Evolutionary conservation across 2,113 vertebrate species (phyloP), one percentile per base, ranked within the genome.

Genomic region (Ceyx margarethae): DNA sequence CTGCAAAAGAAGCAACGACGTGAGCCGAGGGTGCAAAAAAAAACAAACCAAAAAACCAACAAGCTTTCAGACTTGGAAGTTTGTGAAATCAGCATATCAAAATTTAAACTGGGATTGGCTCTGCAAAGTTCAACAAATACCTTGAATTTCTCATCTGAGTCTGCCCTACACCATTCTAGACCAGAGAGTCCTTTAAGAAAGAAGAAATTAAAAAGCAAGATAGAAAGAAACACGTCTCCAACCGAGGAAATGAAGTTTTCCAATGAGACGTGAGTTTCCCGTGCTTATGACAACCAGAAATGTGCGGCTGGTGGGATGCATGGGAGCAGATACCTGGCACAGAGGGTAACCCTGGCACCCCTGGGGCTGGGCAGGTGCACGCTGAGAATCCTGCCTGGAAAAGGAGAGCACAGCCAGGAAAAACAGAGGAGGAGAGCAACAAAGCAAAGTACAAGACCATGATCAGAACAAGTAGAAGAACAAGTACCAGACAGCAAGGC

Each of bases 251-350:
- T 35, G 29, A 56, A 61, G 12, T 50, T 81, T 66, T 71, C 31
- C 57, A 82, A 48, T 40, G 15, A 56, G 74, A 67, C 61, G 2
- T 10, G 11, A 25, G 26, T 25, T 92, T 43, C 15, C 20, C 21
- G 48, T 19, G 13, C 23, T 66, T 60, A 13, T 1, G 71, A 53
- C 62, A 29, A 11, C 12, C 29, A 74, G 28, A 69, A 71, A 37
- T 10, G 40, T 28, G n/a, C 4, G 2, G 35, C 58, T 68, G 29
- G 42, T 53, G 26, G 60, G 35, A 35, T n/a, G 37, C 28, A 19
- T 0, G 0, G 33, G 19, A 1, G 76, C 73, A 72, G 72, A 4
- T 23, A 11, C 0, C 48, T 26, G 26, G 22, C 54, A 46, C 4
- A 2, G 37, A 15, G 45, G 14, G 35, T 4, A 29, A 29, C 26